Evolutionary conservation across 2,797 vertebrate species (phyloP).

Genomic region (Acanthurus lineatus): DNA sequence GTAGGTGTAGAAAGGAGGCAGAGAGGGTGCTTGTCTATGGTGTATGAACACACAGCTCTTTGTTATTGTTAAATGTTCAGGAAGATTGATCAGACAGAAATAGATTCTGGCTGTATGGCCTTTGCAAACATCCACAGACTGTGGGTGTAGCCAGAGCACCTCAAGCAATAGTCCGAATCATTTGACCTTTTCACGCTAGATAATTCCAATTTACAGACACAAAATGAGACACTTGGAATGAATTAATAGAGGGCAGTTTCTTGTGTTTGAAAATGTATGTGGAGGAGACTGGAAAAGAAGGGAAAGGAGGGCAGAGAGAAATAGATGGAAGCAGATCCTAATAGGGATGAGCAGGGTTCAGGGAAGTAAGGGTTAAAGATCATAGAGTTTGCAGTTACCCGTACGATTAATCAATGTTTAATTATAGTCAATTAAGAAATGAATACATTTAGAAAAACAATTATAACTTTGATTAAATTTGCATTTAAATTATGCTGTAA

Average conservation of each 20-base stretch:
- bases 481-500: background rate
- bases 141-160: conserved; percentile 18
- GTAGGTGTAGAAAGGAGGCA: background rate
- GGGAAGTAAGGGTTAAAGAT: conserved; percentile 2
- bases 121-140: conserved; percentile 27
- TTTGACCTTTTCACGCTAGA: conserved; percentile 56
- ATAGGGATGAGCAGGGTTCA: conserved; percentile 4
- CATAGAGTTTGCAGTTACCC: background rate
- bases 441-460: background rate
- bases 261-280: conserved; percentile 37
- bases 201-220: conserved; percentile 49
- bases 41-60: no score
- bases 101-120: conserved; percentile 14
- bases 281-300: conserved; percentile 1
- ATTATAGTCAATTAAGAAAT: no score
- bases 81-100: conserved; percentile 25
- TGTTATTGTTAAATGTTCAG: conserved; percentile 22
- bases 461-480: background rate
- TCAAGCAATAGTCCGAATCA: conserved; percentile 36
- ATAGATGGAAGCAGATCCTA: background rate
- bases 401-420: no score
- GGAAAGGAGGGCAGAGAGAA: background rate
- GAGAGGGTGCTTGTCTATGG: no score
- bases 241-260: conserved; percentile 41
- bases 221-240: conserved; percentile 26